Conservation (phyloP, 2,797 vertebrate genomes). For the Heliangelus exortis region DNA sequence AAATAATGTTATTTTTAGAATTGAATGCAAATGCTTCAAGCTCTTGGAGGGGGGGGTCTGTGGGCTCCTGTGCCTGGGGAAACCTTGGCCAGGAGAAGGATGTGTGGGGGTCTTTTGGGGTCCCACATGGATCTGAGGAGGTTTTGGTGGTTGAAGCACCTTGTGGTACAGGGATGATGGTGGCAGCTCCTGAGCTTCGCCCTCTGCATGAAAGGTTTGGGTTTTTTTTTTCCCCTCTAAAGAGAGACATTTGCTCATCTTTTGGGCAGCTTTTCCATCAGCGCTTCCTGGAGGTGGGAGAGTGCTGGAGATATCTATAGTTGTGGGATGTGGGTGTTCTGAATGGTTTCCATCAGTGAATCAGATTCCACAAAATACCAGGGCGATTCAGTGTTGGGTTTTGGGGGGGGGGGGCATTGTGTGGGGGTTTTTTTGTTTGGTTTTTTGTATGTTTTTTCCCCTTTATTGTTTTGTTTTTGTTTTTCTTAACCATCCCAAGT, state of each 20-base stretch:
- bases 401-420: neutral
- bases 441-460: neutral
- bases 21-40: neutral
- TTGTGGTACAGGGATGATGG: neutral
- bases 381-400: neutral
- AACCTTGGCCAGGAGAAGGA: neutral
- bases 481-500: neutral
- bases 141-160: rapidly evolving
- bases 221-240: neutral
- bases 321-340: conserved; percentile 30
- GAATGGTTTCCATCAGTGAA: conserved; percentile 60
- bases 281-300: conserved; percentile 52
- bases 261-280: conserved; percentile 53
- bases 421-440: neutral
- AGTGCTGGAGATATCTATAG: conserved; percentile 36
- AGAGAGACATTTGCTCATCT: conserved; percentile 35
- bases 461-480: too few species aligned
- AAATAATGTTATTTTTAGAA: conserved; percentile 52
- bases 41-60: neutral
- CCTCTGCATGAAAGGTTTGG: neutral
- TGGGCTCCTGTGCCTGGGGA: neutral
- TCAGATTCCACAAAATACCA: conserved; percentile 31
- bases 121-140: rapidly evolving
- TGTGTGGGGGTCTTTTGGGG: neutral
- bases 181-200: neutral